These are phyloP conservation scores for Siniperca undulata DNA, from an alignment of 2,797 vertebrate species.

Conservation along the genomic window DNA sequence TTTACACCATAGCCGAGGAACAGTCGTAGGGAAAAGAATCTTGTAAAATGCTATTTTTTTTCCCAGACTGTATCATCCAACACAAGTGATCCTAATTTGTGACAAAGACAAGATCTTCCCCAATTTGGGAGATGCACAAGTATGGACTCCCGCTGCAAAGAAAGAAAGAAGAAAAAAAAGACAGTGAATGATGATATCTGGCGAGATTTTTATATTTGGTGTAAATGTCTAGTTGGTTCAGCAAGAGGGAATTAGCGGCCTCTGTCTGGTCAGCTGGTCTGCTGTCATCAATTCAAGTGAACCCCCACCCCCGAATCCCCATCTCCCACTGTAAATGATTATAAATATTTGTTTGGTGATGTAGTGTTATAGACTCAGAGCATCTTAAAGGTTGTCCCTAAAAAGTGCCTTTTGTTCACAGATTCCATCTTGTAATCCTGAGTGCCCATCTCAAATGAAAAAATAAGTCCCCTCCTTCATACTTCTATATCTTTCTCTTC, in stretches of 20 bases:
- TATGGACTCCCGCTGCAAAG: slow-evolving; percentile 40
- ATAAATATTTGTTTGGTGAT: slow-evolving; percentile 88
- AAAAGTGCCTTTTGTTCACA: slow-evolving; percentile 91
- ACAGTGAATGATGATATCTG: slow-evolving; percentile 19
- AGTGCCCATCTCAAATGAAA: slow-evolving; percentile 84
- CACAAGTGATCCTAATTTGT: slow-evolving; percentile 30
- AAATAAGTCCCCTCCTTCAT: slow-evolving; percentile 82
- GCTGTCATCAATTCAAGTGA: slow-evolving; percentile 61
- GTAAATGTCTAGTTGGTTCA: slow-evolving; percentile 62
- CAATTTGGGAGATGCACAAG: slow-evolving; percentile 77
- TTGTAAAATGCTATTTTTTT: not conserved
- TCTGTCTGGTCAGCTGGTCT: slow-evolving; percentile 44
- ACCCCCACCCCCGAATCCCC: slow-evolving; percentile 44
- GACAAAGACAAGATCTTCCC: slow-evolving; percentile 83
- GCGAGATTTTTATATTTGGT: slow-evolving; percentile 51
- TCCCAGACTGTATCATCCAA: slow-evolving; percentile 21
- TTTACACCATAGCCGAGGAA: slow-evolving; percentile 66
- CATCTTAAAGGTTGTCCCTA: slow-evolving; percentile 90
- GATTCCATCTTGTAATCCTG: slow-evolving; percentile 88
- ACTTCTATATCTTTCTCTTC: slow-evolving; percentile 79
- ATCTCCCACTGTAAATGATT: slow-evolving; percentile 84
- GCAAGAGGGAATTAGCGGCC: slow-evolving; percentile 36
- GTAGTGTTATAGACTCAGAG: slow-evolving; percentile 88
- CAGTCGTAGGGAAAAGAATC: not conserved
- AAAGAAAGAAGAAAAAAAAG: not conserved